Evolutionary conservation across 2,797 vertebrate genomes (phyloP), one percentile per base, ranked within the genome.

Genomic region (Cossypha niveicapilla): DNA sequence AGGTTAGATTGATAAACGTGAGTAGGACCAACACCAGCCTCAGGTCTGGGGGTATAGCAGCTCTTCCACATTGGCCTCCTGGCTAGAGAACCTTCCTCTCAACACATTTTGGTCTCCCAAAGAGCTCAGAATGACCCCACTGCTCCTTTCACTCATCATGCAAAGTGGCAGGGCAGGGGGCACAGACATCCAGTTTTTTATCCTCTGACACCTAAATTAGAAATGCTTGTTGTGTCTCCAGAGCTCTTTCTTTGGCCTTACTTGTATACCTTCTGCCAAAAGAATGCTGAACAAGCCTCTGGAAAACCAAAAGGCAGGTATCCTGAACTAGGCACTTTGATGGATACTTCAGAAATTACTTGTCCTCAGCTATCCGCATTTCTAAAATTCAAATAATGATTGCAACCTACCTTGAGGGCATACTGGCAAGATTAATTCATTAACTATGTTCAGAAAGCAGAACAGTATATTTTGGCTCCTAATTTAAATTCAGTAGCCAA

Each of bases 401-500:
- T 87, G 81, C 51, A 93, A 51, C 34, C 75, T 94, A 57, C 78
- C 91, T 92, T 76, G 60, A 90, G 57, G 78, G 86, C 78, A 57
- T 76, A 66, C 6, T 66, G 57, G 57, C 65, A 85, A 91, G 79
- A 60, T 78, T 88, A 93, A 93, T 93, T 92, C 57, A 94, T 96
- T 94, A 95, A 85, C 75, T 78, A 13, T 65, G n/a, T 72, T 91
- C 90, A 78, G 76, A 86, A 92, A 88, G 61, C 42, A 77, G 45
- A 93, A 70, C 39, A 62, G 39, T 72, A 80, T 81, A 50, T 92
- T 94, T 92, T 95, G 91, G 70, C 44, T 94, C n/a, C 34, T 95
- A 84, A 88, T 96, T 93, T 90, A 94, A 86, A 96, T 92, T 94
- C 92, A 84, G 88, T 93, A 62, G 82, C 88, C 95, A 95, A 39